These are phyloP conservation scores for Pelobates fuscus DNA, from an alignment of 2,113 vertebrate genomes.

Conservation along the genomic window DNA sequence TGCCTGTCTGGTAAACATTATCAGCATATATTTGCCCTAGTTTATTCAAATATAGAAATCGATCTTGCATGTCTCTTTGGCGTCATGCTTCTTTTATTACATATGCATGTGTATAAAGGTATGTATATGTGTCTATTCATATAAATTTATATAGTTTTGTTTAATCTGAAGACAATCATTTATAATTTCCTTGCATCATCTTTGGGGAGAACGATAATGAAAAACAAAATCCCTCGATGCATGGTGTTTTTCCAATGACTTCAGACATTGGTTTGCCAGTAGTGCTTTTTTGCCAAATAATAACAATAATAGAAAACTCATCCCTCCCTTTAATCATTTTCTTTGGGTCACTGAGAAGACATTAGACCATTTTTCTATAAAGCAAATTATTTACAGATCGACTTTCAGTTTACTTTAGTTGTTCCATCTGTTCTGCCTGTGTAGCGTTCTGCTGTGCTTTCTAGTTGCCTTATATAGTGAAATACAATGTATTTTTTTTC, in stretches of 20 bases:
- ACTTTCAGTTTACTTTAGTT: slow-evolving; percentile 1
- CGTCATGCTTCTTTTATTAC: no score
- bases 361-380: slow-evolving; percentile 56
- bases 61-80: no score
- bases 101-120: no score
- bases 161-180: slow-evolving; percentile 30
- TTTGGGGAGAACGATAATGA: slow-evolving; percentile 46
- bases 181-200: slow-evolving; percentile 39
- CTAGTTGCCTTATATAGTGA: background rate
- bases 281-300: slow-evolving; percentile 55
- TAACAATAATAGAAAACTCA: slow-evolving; percentile 60
- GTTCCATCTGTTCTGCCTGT: background rate
- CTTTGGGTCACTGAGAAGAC: slow-evolving; percentile 57
- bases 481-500: slow-evolving; percentile 1
- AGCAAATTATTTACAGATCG: slow-evolving; percentile 56
- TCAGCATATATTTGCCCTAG: no score
- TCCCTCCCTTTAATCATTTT: slow-evolving; percentile 60
- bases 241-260: slow-evolving; percentile 60
- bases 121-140: no score
- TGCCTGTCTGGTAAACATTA: no score
- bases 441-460: background rate
- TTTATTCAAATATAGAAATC: no score
- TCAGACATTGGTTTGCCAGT: slow-evolving; percentile 55
- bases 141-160: no score
- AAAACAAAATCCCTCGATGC: slow-evolving; percentile 45